Percentiles rank a stretch among this genome's conserved stretches.
These are phyloP conservation scores for Megaleporinus macrocephalus DNA, from an alignment of 2,113 vertebrate species.

Conservation along the genomic window DNA sequence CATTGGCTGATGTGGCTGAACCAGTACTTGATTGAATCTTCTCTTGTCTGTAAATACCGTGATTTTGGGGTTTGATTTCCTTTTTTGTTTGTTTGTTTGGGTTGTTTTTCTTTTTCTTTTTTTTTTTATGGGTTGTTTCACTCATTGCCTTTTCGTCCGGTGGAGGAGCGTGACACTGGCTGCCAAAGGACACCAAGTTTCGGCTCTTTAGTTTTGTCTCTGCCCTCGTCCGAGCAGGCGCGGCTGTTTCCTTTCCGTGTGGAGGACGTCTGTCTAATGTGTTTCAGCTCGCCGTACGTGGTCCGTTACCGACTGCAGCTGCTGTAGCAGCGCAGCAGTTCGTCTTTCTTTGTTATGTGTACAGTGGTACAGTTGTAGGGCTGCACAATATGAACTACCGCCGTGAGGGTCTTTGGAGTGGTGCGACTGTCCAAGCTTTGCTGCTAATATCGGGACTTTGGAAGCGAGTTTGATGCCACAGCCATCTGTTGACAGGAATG, in stretches of 20 bases:
- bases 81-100: no score
- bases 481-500: no score
- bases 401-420: no score
- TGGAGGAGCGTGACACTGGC: slow-evolving; percentile 49
- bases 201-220: neutral
- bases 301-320: neutral
- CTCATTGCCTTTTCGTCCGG: slow-evolving; percentile 78
- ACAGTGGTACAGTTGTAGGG: neutral
- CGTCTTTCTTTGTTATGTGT: neutral
- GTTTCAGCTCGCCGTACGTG: neutral
- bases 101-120: slow-evolving; percentile 54
- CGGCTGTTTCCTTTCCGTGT: neutral
- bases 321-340: neutral
- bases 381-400: neutral
- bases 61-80: slow-evolving; percentile 67
- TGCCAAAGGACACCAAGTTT: slow-evolving; percentile 17
- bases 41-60: slow-evolving; percentile 80
- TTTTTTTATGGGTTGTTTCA: slow-evolving; percentile 78
- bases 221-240: neutral
- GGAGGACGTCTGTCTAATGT: slow-evolving; percentile 24
- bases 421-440: no score
- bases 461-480: no score
- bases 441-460: no score
- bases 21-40: slow-evolving; percentile 69
- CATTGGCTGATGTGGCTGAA: slow-evolving; percentile 67